A percentile compares a stretch with the other conserved stretches of the same genome.
phyloP scores from a whole-genome alignment of 2,888 invertebrate species.

The Ennomos erosarius region DNA sequence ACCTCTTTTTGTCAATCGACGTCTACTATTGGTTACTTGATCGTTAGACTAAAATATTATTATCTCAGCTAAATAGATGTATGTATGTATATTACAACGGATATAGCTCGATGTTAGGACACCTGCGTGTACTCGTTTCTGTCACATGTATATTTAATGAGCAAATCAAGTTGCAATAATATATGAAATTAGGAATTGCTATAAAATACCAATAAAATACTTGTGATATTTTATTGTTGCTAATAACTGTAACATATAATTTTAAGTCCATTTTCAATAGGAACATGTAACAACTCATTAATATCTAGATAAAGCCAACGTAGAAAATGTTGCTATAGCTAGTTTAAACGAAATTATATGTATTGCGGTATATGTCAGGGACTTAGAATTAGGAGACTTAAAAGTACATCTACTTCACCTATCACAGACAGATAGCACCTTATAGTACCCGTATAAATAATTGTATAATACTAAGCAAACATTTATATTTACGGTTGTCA shows the following conservation, averaged over 20 bases:
- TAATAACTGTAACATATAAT: neutral
- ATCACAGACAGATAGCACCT: too few species aligned
- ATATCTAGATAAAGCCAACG: conserved; percentile 5
- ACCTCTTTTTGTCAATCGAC: too few species aligned
- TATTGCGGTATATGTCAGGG: too few species aligned
- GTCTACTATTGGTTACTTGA: too few species aligned
- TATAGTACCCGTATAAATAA: too few species aligned
- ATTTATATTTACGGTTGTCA: too few species aligned
- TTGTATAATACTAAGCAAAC: too few species aligned
- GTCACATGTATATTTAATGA: conserved; percentile 63
- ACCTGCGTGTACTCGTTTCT: conserved; percentile 58
- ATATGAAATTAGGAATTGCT: conserved; percentile 54
- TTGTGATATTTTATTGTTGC: conserved; percentile 35
- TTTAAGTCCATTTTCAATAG: conserved; percentile 16
- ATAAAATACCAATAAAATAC: conserved; percentile 53
- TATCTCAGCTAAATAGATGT: neutral
- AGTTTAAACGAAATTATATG: neutral
- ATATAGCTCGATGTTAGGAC: conserved; percentile 48
- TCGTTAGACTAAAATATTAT: too few species aligned
- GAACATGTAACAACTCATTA: neutral
- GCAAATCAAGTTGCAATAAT: conserved; percentile 63
- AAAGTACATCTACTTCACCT: too few species aligned
- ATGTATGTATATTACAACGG: conserved; percentile 45
- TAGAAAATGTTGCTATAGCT: neutral
- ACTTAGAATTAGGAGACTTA: too few species aligned